A percentile compares a stretch with the other conserved stretches of the same genome.
phyloP scores from a whole-genome alignment of 2,113 vertebrate species.

The Amblyopsis rosae region DNA sequence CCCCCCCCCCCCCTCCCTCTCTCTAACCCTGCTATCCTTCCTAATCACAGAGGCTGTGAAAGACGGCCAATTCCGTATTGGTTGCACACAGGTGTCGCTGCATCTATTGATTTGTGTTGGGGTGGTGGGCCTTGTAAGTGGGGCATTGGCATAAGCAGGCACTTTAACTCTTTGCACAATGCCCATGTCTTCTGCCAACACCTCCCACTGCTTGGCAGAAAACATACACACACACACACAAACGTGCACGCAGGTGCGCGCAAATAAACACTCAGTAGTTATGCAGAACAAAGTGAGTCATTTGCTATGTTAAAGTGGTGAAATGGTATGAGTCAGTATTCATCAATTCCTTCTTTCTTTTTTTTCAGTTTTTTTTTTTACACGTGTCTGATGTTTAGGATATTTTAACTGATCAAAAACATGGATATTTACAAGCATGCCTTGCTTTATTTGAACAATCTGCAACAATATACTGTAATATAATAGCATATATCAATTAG shows the following conservation, averaged over 20 bases:
- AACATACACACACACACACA: not conserved
- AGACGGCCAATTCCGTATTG: not conserved
- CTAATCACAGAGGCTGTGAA: not conserved
- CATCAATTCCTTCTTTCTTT: not conserved
- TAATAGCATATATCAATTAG: no score
- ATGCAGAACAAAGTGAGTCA: conserved; percentile 9
- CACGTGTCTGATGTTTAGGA: not conserved
- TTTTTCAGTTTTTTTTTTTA: no score
- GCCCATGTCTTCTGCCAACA: conserved; percentile 26
- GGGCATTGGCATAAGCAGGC: conserved; percentile 16
- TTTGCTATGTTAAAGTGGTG: not conserved
- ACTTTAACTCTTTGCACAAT: conserved; percentile 24
- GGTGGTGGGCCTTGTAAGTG: not conserved
- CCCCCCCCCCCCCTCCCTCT: not conserved
- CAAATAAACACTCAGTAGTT: conserved; percentile 7
- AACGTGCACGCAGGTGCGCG: not conserved
- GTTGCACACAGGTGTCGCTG: not conserved
- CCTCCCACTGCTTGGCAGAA: conserved; percentile 43
- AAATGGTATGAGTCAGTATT: conserved; percentile 7
- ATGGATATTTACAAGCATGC: not conserved
- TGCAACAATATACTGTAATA: no score
- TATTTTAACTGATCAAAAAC: not conserved
- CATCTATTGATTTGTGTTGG: not conserved
- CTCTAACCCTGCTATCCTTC: not conserved
- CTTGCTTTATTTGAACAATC: not conserved